These are phyloP conservation scores for Acromyrmex charruanus DNA, from an alignment of 1,140 invertebrate genomes.

Conservation along the genomic window DNA sequence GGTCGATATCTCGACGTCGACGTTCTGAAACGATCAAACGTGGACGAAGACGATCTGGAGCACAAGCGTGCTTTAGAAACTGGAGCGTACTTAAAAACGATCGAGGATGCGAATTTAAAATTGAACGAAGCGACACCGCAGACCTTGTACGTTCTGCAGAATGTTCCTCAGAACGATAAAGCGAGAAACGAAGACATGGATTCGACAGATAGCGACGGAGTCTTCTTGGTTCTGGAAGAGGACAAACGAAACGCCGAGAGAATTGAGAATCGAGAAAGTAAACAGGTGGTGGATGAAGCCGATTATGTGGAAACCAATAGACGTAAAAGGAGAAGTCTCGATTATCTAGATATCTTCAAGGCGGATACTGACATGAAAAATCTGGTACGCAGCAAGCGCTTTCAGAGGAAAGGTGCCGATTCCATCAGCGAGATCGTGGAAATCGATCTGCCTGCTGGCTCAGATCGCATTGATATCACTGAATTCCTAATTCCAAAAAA, in stretches of 20 bases:
- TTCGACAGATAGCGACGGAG: not conserved
- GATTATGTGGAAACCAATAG: not conserved
- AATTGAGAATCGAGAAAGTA: slow-evolving; percentile 41
- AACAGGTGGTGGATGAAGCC: slow-evolving; percentile 11
- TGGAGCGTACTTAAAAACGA: not conserved
- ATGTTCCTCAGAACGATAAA: not conserved
- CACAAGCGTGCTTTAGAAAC: slow-evolving; percentile 87
- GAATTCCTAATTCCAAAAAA: slow-evolving; percentile 68
- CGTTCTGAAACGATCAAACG: slow-evolving; percentile 87
- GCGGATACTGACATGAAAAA: slow-evolving; percentile 49
- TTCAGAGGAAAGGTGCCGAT: slow-evolving; percentile 79
- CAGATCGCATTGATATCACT: slow-evolving; percentile 62
- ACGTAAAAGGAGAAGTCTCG: slow-evolving; percentile 68
- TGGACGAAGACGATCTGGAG: slow-evolving; percentile 86
- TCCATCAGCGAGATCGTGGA: slow-evolving; percentile 82
- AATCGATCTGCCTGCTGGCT: slow-evolving; percentile 76
- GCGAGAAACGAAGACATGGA: not conserved
- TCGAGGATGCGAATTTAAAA: not conserved
- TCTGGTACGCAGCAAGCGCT: slow-evolving; percentile 51
- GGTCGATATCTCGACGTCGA: slow-evolving; percentile 91
- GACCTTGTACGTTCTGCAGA: slow-evolving; percentile 39
- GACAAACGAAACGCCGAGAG: slow-evolving; percentile 40
- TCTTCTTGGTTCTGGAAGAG: slow-evolving; percentile 55
- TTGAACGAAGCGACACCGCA: not conserved
- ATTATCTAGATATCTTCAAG: slow-evolving; percentile 66